A percentile compares a stretch with the other conserved stretches of the same genome.
Evolutionary conservation across 2,888 invertebrate genomes (phyloP).

Genomic region (Pseudococcus longispinus): DNA sequence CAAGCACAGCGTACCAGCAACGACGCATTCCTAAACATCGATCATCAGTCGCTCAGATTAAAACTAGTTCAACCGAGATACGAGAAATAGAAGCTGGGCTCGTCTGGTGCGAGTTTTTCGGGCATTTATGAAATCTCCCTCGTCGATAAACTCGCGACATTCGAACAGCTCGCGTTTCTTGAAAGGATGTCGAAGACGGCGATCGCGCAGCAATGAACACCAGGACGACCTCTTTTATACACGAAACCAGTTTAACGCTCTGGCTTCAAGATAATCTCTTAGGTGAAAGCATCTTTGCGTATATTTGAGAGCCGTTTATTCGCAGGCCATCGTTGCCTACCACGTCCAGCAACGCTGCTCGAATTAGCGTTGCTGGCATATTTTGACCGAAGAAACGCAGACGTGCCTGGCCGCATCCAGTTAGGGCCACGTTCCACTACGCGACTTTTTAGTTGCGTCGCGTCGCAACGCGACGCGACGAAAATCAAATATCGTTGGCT

Average conservation of each 20-base stretch:
- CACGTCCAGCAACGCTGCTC: neutral
- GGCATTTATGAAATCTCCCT: neutral
- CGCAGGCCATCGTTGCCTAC: neutral
- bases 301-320: neutral
- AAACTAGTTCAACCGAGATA: neutral
- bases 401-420: too few species aligned
- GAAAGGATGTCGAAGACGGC: neutral
- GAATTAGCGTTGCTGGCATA: neutral
- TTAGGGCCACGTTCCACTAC: too few species aligned
- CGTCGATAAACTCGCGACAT: neutral
- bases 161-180: neutral
- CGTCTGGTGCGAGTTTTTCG: neutral
- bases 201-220: neutral
- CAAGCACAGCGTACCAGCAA: neutral
- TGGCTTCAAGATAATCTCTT: neutral
- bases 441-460: too few species aligned
- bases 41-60: neutral
- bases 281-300: constrained; percentile 8
- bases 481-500: too few species aligned
- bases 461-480: too few species aligned
- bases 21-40: neutral
- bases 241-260: constrained; percentile 7
- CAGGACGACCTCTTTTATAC: neutral
- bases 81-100: neutral
- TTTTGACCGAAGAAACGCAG: too few species aligned